Base-by-base conservation (phyloP, 2,113 vertebrate species). In the Etia nguti region DNA sequence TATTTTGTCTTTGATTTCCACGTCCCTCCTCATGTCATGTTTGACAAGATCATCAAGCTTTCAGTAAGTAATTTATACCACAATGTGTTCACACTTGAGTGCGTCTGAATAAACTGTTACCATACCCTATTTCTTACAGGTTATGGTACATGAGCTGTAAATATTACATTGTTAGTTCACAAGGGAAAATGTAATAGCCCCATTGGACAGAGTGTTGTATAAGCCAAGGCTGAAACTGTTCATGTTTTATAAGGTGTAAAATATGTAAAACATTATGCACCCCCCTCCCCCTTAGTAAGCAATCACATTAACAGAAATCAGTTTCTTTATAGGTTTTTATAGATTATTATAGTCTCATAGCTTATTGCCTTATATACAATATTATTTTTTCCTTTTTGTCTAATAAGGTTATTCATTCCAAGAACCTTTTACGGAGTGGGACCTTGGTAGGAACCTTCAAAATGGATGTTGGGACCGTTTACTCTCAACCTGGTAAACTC, bases 1-100 rank as follows among this genome's bases (percentile, higher is more conserved):
- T 99, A 99, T 88, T 99, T 99, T 1, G 98, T 99, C 87, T 99
- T 99, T 1, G 98, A 99, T 84, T 99, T 99, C 97, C 98, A 99
- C 1, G 96, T 99, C 29, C 96, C 98, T 81, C 98, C 98, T 1
- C 97, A 99, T 0, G 97, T 99, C 92, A 98, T 99, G 98, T 99
- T 99, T 2, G 99, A 99, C 96, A 99, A 99, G 95, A 98, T 99
- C 94, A 97, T 99, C 96, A 99, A 98, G 93, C 93, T 99, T 59
- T 99, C 99, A 0, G 99, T 99, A 92, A 99, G 98, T 97, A 81
- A 24, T 55, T 3, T 3, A 1, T 31, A 41, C 9, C 18, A 20
- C 9, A 10, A 29, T n/a, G 34, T 8, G 2, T 22, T 4, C 46
- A 38, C 24, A 34, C 18, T 38, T 31, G 29, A 80, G 5, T 56